Percentiles rank a stretch among this genome's conserved stretches.
These are phyloP conservation scores for Pachymerium ferrugineum DNA, from an alignment of 2,888 invertebrate genomes.

Conservation along the genomic window DNA sequence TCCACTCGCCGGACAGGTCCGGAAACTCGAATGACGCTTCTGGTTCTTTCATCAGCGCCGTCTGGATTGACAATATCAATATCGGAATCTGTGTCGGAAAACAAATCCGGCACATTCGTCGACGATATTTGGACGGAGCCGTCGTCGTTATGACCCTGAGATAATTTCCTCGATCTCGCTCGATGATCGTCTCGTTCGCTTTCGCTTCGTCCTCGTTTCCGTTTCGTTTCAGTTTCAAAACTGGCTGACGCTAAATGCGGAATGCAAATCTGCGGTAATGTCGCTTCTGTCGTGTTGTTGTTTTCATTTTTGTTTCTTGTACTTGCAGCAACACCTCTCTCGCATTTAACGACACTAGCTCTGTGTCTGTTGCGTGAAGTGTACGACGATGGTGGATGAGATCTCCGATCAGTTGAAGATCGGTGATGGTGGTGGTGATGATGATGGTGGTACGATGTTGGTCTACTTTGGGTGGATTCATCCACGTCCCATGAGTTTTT, in stretches of 20 bases:
- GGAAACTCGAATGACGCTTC: not conserved
- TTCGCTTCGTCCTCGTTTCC: conserved; percentile 20
- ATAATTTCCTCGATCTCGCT: not conserved
- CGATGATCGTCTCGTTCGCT: conserved; percentile 20
- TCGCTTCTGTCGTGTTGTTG: not conserved
- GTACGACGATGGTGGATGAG: too few relatives aligned
- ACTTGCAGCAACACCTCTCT: not conserved
- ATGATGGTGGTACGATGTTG: not conserved
- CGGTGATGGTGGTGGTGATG: not conserved
- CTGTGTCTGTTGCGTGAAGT: not conserved
- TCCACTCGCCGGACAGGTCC: not conserved
- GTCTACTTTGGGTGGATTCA: too few relatives aligned
- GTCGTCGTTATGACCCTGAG: not conserved
- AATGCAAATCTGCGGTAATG: not conserved
- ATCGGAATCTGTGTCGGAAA: conserved; percentile 33
- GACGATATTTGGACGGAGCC: not conserved
- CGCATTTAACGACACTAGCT: not conserved
- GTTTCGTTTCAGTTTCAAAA: conserved; percentile 27
- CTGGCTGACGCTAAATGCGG: not conserved
- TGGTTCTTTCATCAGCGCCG: not conserved
- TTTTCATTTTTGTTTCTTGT: not conserved
- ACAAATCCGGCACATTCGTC: not conserved
- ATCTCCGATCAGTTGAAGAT: not conserved
- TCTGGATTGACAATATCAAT: conserved; percentile 33
- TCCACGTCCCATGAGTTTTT: not conserved